Base-by-base conservation (phyloP, 2,888 invertebrate species). In the Acrobasis suavella region DNA sequence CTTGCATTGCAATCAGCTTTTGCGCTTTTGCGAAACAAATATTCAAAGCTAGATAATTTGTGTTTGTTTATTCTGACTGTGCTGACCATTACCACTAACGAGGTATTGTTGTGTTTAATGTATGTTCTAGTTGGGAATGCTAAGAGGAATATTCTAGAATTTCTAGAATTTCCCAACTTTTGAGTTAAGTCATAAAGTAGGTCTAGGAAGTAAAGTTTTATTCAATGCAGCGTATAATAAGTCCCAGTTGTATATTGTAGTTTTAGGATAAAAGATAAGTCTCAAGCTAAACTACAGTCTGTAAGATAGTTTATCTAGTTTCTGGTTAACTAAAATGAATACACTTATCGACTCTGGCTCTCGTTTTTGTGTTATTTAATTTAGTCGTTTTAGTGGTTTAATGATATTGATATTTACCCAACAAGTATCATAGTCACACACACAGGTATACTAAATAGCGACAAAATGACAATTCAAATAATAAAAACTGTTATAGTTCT, bases 51-150 rank as follows among this genome's bases (percentile, higher is more conserved):
- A 46, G 14, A 46, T 46, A 46, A 46, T 46, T n/a, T 14, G 46
- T n/a, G 46, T n/a, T 46, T 51, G 51, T 51, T 51, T 17, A 51
- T 51, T 17, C 22, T 51, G 9, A 51, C 22, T 22, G 12, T 9
- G 14, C 37, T 55, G 55, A 16, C 39, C 14, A 55, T 39, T 39
- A 16, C 22, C 22, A 12, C 55, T 55, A 55, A 55, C 38, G 55
- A 55, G 39, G 55, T 39, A 55, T 55, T 55, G 55, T 55, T 55
- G 38, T 38, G 9, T 12, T 38, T 55, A 38, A 15, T 9, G 16
- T 16, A 15, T 39, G 12, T 55, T 46, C 46, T 10, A 52, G 52
- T n/a, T 37, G n/a, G 16, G 39, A 15, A 22, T 39, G 22, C 39
- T 38, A 22, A 14, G 17, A 51, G 51, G 32, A 51, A 51, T 51